Conservation (phyloP, 2,888 invertebrate genomes). For the Heliconius erato region DNA sequence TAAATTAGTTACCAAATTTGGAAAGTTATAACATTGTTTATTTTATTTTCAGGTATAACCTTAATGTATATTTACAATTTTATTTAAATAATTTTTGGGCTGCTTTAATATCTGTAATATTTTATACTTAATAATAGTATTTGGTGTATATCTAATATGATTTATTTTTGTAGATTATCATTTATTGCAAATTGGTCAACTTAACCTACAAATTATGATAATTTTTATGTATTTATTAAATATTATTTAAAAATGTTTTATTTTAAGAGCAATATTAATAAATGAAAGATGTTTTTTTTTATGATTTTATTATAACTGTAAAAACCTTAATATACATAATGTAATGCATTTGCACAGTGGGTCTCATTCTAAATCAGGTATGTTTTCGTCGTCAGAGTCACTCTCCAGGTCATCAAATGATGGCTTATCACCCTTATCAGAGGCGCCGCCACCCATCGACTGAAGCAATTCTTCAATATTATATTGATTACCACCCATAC, state of each 20-base stretch:
- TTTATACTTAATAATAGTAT: too few relatives aligned
- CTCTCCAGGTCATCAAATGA: constrained; percentile 91
- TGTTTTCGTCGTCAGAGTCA: constrained; percentile 93
- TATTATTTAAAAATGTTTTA: neutral
- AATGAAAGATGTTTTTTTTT: constrained; percentile 47
- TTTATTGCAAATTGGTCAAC: neutral
- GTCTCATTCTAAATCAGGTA: constrained; percentile 90
- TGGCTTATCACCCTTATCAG: constrained; percentile 87
- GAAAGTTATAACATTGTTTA: too few relatives aligned
- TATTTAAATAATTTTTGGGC: too few relatives aligned
- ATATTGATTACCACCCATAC: constrained; percentile 66
- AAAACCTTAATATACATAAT: constrained; percentile 81
- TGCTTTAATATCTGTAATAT: too few relatives aligned
- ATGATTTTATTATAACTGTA: constrained; percentile 82
- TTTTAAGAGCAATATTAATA: neutral
- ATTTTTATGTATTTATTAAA: neutral
- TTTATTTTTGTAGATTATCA: neutral
- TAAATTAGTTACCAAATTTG: too few relatives aligned
- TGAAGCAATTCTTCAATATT: constrained; percentile 91
- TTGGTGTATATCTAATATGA: too few relatives aligned
- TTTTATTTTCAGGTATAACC: too few relatives aligned
- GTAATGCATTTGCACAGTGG: constrained; percentile 70
- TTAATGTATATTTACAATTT: too few relatives aligned
- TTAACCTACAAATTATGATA: constrained; percentile 18
- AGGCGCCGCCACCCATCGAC: constrained; percentile 87